phyloP scores from a whole-genome alignment of 2,888 invertebrate genomes.

The Bombylius discolor region DNA sequence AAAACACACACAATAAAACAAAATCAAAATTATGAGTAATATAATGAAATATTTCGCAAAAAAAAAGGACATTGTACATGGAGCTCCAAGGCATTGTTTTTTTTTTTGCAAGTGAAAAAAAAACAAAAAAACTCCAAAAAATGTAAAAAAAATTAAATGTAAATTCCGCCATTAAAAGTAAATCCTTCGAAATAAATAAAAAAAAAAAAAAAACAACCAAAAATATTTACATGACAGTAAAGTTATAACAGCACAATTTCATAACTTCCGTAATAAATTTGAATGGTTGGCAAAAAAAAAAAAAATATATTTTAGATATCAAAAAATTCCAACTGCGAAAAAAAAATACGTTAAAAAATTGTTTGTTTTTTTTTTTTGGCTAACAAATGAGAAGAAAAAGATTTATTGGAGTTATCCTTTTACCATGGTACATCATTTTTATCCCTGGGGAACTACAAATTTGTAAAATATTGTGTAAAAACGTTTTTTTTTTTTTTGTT shows the following conservation, averaged over 20 bases:
- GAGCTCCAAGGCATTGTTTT: no score
- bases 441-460: constrained; percentile 6
- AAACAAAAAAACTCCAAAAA: no score
- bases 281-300: not conserved
- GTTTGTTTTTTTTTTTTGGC: no score
- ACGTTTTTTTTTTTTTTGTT: not conserved
- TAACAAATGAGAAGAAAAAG: not conserved
- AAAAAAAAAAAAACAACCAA: not conserved
- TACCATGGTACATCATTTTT: not conserved
- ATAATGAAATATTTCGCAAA: no score
- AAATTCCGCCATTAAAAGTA: no score
- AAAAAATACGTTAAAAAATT: not conserved
- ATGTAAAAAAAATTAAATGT: no score
- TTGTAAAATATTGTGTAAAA: not conserved
- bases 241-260: not conserved
- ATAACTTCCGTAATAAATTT: not conserved
- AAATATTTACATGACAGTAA: not conserved
- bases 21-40: not conserved
- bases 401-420: constrained; percentile 9
- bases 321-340: not conserved
- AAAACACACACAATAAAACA: constrained; percentile 6
- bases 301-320: no score
- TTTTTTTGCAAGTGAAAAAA: no score
- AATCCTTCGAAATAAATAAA: no score
- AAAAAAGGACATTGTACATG: no score